Evolutionary conservation across 2,797 vertebrate genomes (phyloP), one percentile per base, ranked within the genome.

Genomic region (Coregonus suidteri): DNA sequence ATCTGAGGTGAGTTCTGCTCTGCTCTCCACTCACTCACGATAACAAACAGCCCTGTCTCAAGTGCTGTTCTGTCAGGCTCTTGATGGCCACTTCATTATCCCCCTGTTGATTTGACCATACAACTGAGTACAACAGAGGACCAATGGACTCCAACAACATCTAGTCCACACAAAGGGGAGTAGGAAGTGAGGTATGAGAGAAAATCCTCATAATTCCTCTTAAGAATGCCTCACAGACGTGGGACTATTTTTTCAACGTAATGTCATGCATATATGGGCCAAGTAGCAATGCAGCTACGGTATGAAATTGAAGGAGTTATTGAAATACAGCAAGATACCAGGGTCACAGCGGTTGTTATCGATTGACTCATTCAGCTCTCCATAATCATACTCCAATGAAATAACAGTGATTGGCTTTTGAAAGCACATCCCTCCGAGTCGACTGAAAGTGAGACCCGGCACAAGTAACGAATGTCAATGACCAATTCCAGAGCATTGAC

Each of bases 1-100:
- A 87, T 97, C 97, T 0, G 98, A 99, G 97, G 98, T 99, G 92
- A 96, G 86, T 53, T 16, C 65, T 20, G 25, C 9, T 16, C 67
- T 34, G 20, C 37, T 70, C 4, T 69, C 37, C n/a, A 52, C n/a
- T 20, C 51, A 30, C 14, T 54, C 3, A 9, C 16, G 4, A 52
- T 30, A 54, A 20, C 31, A 34, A 14, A 67, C 25, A 65, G 25
- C 62, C 11, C 20, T 5, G 64, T 31, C 65, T 66, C 25, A 66
- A 20, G 6, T 67, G 65, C 4, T 15, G 11, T 67, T 34, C 14
- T 31, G 25, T 3, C 65, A 31, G 4, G 6, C 20, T 64, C 16
- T 64, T 20, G 16, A 64, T 11, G 9, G 59, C 20, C 59, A n/a
- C 18, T 18, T 59, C 1, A n/a, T n/a, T 6, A 6, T 20, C 59